Conservation (phyloP, 2,113 vertebrate species). For the Xenus cinereus region DNA sequence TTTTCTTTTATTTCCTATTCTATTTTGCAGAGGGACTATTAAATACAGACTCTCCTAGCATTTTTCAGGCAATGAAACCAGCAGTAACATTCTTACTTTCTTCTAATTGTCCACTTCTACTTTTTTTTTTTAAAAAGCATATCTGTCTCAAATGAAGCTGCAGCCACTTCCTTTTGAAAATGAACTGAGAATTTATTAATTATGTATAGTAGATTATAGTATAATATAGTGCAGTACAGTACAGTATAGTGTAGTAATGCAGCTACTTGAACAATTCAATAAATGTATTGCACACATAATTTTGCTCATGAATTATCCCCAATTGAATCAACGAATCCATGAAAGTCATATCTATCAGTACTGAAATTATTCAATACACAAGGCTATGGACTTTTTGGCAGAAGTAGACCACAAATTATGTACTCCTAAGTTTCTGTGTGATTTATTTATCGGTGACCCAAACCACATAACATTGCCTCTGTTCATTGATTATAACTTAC, state of each 20-base stretch:
- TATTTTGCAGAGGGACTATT: neutral
- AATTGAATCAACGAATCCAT: neutral
- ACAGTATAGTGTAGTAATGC: neutral
- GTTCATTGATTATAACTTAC: neutral
- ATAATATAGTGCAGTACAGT: too few species aligned
- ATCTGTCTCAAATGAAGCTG: neutral
- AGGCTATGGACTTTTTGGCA: neutral
- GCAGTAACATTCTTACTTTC: neutral
- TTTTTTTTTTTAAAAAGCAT: neutral
- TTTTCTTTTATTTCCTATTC: slow-evolving; percentile 3
- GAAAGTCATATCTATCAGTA: neutral
- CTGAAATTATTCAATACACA: neutral
- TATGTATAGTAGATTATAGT: neutral
- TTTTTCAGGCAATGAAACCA: neutral
- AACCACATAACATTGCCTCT: neutral
- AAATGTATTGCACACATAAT: neutral
- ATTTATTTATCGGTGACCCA: neutral
- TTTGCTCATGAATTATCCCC: neutral
- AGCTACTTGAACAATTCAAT: neutral
- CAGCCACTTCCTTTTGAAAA: neutral
- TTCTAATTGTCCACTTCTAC: neutral
- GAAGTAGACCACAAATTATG: neutral
- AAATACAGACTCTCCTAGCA: neutral
- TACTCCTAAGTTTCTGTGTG: neutral
- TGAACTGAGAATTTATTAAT: neutral